A percentile compares a stretch with the other conserved stretches of the same genome.
phyloP scores from a whole-genome alignment of 2,113 vertebrate genomes.

The Eudyptes chrysolophus region DNA sequence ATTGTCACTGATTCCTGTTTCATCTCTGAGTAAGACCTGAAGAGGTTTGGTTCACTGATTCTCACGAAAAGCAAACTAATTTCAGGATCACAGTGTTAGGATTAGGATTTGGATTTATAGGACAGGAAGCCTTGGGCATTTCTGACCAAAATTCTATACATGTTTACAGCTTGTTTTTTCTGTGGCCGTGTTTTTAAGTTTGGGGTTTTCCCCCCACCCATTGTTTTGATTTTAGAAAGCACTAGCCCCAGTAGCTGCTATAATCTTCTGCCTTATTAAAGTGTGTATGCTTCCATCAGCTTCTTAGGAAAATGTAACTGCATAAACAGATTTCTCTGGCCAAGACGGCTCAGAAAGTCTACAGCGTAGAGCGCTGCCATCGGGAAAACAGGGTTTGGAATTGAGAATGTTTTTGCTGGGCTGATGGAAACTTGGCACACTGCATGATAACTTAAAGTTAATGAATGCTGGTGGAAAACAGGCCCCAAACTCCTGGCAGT shows the following conservation, averaged over 20 bases:
- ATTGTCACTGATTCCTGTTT: not conserved
- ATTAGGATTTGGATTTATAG: not conserved
- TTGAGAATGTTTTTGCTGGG: conserved; percentile 23
- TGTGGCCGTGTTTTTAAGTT: not conserved
- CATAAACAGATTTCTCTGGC: not conserved
- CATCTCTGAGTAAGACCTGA: not conserved
- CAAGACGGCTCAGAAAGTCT: not conserved
- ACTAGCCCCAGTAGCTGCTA: not conserved
- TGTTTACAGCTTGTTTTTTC: not conserved
- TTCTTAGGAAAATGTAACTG: conserved; percentile 27
- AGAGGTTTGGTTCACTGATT: not conserved
- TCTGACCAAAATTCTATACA: not conserved
- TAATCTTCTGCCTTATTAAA: not conserved
- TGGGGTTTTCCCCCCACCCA: not conserved
- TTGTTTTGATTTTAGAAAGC: not conserved
- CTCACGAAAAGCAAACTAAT: not conserved
- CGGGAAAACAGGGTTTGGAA: conserved; percentile 29
- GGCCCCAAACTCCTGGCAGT: conserved; percentile 15
- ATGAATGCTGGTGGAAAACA: conserved; percentile 53
- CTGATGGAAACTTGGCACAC: conserved; percentile 50
- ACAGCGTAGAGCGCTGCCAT: not conserved
- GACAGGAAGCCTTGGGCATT: not conserved
- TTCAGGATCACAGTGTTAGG: not conserved
- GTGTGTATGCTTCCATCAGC: not conserved
- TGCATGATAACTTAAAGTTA: conserved; percentile 29